A percentile compares a stretch with the other conserved stretches of the same genome.
Evolutionary conservation across 2,888 invertebrate genomes (phyloP).

Genomic region (Chrysolina oricalcia): DNA sequence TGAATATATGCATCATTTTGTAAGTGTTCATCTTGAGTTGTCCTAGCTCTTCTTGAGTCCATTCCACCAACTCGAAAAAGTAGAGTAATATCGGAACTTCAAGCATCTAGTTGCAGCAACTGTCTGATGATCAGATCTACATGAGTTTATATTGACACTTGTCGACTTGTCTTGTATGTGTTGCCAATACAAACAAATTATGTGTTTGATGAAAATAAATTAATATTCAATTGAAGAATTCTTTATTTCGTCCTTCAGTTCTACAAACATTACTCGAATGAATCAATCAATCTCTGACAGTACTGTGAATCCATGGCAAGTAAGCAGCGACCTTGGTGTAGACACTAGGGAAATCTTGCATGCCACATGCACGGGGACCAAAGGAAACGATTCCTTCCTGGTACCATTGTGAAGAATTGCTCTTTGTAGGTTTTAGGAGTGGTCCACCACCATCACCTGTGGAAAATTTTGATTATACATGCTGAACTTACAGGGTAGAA

Average conservation of each 20-base stretch:
- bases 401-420: slow-evolving; percentile 74
- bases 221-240: not conserved
- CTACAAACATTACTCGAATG: not conserved
- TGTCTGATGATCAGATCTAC: too few relatives aligned
- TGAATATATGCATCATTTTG: too few relatives aligned
- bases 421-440: slow-evolving; percentile 69
- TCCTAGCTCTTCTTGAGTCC: too few relatives aligned
- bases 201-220: not conserved
- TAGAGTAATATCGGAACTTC: too few relatives aligned
- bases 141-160: too few relatives aligned
- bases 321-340: slow-evolving; percentile 69
- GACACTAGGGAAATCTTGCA: slow-evolving; percentile 63
- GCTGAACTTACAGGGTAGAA: too few relatives aligned
- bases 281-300: slow-evolving; percentile 52
- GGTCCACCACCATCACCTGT: slow-evolving; percentile 86
- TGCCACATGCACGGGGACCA: slow-evolving; percentile 70
- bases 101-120: too few relatives aligned
- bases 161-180: too few relatives aligned
- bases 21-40: too few relatives aligned
- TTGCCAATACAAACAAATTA: too few relatives aligned
- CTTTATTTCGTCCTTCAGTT: not conserved
- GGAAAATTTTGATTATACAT: not conserved
- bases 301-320: slow-evolving; percentile 77
- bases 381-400: slow-evolving; percentile 80
- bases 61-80: too few relatives aligned